Percentiles rank a stretch among this genome's conserved stretches.
Evolutionary conservation across 2,888 invertebrate species (phyloP).

Genomic region (Amblyjoppa fuscipennis): DNA sequence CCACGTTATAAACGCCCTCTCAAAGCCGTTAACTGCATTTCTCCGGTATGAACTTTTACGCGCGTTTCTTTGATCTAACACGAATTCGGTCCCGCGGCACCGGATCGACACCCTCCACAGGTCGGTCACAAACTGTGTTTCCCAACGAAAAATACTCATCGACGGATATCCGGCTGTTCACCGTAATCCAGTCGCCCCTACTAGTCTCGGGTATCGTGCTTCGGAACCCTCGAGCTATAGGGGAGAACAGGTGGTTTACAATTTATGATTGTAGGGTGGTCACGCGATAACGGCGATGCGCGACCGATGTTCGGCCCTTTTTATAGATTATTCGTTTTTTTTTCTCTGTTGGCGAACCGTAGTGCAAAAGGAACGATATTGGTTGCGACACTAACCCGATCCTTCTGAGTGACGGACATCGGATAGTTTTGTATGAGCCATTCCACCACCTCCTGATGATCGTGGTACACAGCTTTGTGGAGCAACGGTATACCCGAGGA

Average conservation of each 20-base stretch:
- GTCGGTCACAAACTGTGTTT: slow-evolving; percentile 45
- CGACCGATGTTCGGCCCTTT: slow-evolving; percentile 54
- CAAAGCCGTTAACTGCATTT: background rate
- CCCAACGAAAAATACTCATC: slow-evolving; percentile 59
- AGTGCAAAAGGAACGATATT: background rate
- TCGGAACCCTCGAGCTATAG: slow-evolving; percentile 37
- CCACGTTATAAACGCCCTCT: background rate
- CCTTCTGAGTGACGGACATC: slow-evolving; percentile 88
- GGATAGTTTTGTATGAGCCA: slow-evolving; percentile 91
- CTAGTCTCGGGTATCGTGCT: slow-evolving; percentile 7
- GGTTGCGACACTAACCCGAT: slow-evolving; percentile 88
- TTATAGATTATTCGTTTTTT: slow-evolving; percentile 1
- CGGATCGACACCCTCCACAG: background rate
- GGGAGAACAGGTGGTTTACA: slow-evolving; percentile 81
- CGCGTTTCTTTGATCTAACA: background rate
- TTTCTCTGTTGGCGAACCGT: background rate
- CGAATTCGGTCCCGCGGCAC: background rate
- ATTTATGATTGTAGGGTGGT: slow-evolving; percentile 74
- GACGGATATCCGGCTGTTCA: slow-evolving; percentile 72
- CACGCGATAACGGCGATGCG: slow-evolving; percentile 77
- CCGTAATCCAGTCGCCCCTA: slow-evolving; percentile 37
- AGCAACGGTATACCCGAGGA: slow-evolving; percentile 90
- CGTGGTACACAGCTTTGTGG: slow-evolving; percentile 93
- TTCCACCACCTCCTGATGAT: slow-evolving; percentile 90
- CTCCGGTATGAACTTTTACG: background rate